Conservation (phyloP, 2,888 invertebrate species). For the Cephalotes varians region DNA sequence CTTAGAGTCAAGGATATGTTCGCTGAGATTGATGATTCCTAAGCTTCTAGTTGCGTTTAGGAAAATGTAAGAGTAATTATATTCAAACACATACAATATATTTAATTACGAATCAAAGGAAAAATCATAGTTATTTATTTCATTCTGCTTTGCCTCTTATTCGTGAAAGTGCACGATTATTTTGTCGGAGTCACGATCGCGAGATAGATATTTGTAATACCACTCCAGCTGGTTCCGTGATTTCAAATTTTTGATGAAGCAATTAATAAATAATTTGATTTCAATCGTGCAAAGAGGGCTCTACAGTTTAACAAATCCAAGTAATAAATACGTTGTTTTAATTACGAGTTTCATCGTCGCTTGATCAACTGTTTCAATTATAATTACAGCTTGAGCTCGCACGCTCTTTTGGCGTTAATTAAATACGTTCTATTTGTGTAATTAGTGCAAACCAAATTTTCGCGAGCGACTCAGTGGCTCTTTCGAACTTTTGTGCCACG, state of each 20-base stretch:
- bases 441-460: slow-evolving; percentile 40
- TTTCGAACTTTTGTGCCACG: slow-evolving; percentile 34
- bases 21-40: slow-evolving; percentile 21
- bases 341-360: slow-evolving; percentile 20
- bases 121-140: background rate
- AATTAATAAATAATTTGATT: slow-evolving; percentile 44
- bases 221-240: background rate
- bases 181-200: background rate
- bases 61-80: background rate
- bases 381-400: slow-evolving; percentile 44
- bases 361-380: slow-evolving; percentile 35
- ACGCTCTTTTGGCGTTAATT: slow-evolving; percentile 46
- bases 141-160: background rate
- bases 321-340: slow-evolving; percentile 40
- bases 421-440: slow-evolving; percentile 39
- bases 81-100: too few species aligned
- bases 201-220: background rate
- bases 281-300: slow-evolving; percentile 32
- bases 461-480: background rate
- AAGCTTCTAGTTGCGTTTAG: background rate
- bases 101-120: slow-evolving; percentile 18
- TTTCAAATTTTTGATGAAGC: slow-evolving; percentile 27
- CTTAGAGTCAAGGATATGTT: background rate
- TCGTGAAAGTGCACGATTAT: background rate
- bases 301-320: slow-evolving; percentile 40